Conservation (phyloP, 2,888 invertebrate genomes). For the Acholoe squamosa region DNA sequence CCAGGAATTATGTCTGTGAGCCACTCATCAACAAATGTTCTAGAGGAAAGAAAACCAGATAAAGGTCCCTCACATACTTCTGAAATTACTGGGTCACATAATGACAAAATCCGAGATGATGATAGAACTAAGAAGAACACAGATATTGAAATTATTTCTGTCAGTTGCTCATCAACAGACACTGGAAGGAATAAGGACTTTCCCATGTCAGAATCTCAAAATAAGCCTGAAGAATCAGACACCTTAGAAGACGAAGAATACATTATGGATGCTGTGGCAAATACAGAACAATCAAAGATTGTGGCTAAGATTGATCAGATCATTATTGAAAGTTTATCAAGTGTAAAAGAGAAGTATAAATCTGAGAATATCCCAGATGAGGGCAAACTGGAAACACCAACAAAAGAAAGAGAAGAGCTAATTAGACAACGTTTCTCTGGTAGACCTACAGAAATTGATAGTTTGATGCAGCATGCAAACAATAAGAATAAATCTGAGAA, state of each 20-base stretch:
- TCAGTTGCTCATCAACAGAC: neutral
- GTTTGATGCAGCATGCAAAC: neutral
- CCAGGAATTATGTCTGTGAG: too few species aligned
- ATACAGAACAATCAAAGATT: constrained; percentile 44
- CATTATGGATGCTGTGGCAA: constrained; percentile 48
- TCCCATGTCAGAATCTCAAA: too few species aligned
- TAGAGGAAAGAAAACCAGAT: too few species aligned
- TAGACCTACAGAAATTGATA: neutral
- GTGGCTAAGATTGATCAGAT: constrained; percentile 42
- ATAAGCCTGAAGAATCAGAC: too few species aligned
- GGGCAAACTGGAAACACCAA: too few species aligned
- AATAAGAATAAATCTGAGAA: neutral
- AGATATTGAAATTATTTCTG: neutral
- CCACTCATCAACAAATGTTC: too few species aligned
- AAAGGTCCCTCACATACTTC: too few species aligned
- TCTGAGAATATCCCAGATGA: neutral
- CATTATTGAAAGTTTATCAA: constrained; percentile 29
- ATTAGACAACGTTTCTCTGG: neutral
- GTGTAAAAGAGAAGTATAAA: constrained; percentile 9
- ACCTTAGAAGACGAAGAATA: neutral
- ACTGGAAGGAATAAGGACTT: too few species aligned
- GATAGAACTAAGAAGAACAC: neutral
- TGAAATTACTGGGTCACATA: too few species aligned
- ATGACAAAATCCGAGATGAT: too few species aligned
- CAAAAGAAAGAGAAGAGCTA: too few species aligned